phyloP scores from a whole-genome alignment of 2,888 invertebrate genomes.

The Hemistola chrysoprasaria region DNA sequence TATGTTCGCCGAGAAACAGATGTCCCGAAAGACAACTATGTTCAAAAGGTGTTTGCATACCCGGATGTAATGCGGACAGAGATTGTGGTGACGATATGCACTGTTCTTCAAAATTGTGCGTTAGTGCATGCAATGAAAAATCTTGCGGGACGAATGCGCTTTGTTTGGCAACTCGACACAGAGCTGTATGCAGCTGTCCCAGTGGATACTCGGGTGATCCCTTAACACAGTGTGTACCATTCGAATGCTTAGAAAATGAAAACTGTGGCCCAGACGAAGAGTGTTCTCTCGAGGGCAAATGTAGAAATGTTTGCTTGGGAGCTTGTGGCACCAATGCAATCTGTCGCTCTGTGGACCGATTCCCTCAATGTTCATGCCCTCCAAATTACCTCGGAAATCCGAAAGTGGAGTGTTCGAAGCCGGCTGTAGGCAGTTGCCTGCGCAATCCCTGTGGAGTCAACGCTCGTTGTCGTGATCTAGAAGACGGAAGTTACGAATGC shows the following conservation, averaged over 20 bases:
- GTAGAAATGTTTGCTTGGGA: conserved; percentile 91
- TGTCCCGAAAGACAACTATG: conserved; percentile 92
- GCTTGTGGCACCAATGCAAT: conserved; percentile 93
- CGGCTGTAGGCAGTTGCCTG: conserved; percentile 87
- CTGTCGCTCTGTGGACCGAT: conserved; percentile 89
- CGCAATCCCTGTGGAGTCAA: conserved; percentile 93
- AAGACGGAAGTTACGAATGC: conserved; percentile 90
- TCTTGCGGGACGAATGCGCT: conserved; percentile 92
- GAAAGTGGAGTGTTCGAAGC: conserved; percentile 86
- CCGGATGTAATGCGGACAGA: conserved; percentile 89
- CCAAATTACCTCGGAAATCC: conserved; percentile 91
- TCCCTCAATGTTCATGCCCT: conserved; percentile 92
- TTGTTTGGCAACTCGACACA: conserved; percentile 90
- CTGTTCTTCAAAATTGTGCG: conserved; percentile 86
- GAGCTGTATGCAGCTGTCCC: conserved; percentile 93
- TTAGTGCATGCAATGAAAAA: conserved; percentile 85
- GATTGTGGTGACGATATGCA: conserved; percentile 91
- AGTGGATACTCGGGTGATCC: conserved; percentile 93
- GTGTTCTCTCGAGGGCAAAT: conserved; percentile 86
- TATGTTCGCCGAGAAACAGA: conserved; percentile 85
- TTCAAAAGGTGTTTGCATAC: conserved; percentile 85
- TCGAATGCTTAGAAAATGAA: conserved; percentile 88
- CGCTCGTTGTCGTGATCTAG: conserved; percentile 89
- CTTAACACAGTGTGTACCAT: conserved; percentile 86
- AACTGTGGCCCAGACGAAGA: conserved; percentile 91